These are phyloP conservation scores for Eospalax fontanierii DNA, from an alignment of 2,797 vertebrate genomes.

Conservation along the genomic window DNA sequence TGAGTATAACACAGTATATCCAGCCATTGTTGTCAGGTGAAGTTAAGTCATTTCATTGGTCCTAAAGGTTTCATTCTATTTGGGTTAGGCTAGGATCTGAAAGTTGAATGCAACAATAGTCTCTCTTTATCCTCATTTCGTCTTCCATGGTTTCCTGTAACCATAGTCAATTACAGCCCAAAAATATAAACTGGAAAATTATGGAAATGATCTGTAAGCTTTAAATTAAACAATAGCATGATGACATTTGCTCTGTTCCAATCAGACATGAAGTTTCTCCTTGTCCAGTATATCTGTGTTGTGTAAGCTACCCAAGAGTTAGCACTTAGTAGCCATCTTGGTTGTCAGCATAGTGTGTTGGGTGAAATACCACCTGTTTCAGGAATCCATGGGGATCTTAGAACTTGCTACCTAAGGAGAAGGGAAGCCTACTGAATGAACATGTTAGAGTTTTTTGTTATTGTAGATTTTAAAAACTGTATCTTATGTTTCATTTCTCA, in stretches of 20 bases:
- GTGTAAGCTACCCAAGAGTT: neutral
- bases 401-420: neutral
- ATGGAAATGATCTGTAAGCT: neutral
- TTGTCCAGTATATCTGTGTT: neutral
- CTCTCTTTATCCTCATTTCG: neutral
- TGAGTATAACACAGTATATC: neutral
- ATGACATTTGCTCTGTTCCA: neutral
- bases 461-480: neutral
- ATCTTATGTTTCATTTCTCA: constrained; percentile 44
- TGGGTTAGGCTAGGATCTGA: constrained; percentile 19
- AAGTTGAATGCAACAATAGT: neutral
- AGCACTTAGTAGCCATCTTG: too few species aligned
- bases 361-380: neutral
- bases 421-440: neutral
- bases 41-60: constrained; percentile 52
- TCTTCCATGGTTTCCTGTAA: neutral
- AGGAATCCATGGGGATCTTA: neutral
- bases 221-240: neutral
- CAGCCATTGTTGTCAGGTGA: constrained; percentile 7
- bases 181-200: neutral
- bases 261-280: neutral
- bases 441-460: constrained; percentile 30
- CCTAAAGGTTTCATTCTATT: constrained; percentile 35
- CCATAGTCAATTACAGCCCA: neutral
- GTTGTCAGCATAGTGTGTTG: neutral